These are phyloP conservation scores for Casuarius casuarius DNA, from an alignment of 2,113 vertebrate species.

Conservation along the genomic window DNA sequence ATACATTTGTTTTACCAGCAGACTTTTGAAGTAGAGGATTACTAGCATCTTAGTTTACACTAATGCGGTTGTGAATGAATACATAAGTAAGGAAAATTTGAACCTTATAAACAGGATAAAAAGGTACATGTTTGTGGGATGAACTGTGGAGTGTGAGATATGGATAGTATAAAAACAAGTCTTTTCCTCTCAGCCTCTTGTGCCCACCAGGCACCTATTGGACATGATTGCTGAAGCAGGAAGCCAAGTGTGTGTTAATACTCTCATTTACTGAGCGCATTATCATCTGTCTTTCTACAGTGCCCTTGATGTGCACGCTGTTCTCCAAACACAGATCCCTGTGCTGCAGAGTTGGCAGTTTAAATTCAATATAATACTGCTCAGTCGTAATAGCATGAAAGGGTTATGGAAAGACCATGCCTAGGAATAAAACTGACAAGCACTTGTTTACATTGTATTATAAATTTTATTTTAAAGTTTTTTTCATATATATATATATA, in stretches of 20 bases:
- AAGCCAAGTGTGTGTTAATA: neutral
- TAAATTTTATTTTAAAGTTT: neutral
- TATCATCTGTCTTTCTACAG: neutral
- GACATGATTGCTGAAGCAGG: neutral
- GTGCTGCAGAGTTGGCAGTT: neutral
- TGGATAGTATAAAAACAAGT: neutral
- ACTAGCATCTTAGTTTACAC: neutral
- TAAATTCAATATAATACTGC: neutral
- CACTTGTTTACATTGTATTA: neutral
- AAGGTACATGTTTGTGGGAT: neutral
- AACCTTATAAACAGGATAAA: neutral
- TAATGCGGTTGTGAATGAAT: neutral
- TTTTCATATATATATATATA: too few species aligned
- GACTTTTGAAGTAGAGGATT: neutral
- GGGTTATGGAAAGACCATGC: neutral
- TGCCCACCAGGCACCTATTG: neutral
- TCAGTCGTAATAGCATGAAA: neutral
- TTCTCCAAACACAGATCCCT: neutral
- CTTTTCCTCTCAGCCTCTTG: neutral
- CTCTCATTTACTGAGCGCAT: neutral
- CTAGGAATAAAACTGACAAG: neutral
- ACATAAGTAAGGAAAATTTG: accelerated
- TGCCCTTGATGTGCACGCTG: neutral
- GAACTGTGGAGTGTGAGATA: neutral
- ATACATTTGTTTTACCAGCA: neutral